Evolutionary conservation across 2,888 invertebrate species (phyloP).

Genomic region (Molanna angustata): DNA sequence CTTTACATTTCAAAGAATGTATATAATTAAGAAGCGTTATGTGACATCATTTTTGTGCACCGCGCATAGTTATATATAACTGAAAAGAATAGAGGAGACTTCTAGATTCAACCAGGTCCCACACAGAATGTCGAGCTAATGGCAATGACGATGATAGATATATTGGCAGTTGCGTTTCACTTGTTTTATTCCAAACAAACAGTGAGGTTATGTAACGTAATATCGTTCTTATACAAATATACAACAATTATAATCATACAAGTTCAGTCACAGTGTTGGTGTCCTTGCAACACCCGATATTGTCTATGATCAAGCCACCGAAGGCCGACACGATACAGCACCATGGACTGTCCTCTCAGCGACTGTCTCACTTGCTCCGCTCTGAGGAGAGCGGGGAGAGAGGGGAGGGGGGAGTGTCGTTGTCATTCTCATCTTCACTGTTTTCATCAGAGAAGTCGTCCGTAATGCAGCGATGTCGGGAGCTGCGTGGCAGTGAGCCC

Average conservation of each 20-base stretch:
- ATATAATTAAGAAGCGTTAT: neutral
- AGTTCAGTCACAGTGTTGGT: neutral
- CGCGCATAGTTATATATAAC: no score
- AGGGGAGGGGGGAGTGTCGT: neutral
- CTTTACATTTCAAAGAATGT: neutral
- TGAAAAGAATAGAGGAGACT: no score
- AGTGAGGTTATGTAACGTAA: no score
- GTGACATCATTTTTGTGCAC: neutral
- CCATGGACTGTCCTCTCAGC: neutral
- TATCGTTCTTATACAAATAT: no score
- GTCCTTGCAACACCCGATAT: neutral
- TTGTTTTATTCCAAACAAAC: no score
- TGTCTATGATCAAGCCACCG: neutral
- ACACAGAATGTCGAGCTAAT: no score
- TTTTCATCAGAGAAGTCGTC: conserved; percentile 48
- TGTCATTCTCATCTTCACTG: conserved; percentile 49
- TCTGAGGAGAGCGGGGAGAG: conserved; percentile 3
- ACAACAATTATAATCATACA: no score
- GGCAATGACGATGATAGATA: no score
- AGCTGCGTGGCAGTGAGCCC: conserved; percentile 14
- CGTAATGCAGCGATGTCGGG: conserved; percentile 50
- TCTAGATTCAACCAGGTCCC: no score
- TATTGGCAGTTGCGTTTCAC: no score
- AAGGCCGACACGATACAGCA: neutral
- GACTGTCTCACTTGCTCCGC: conserved; percentile 12